Evolutionary conservation across 2,113 vertebrate species (phyloP), one percentile per base, ranked within the genome.

Genomic region (Clarias gariepinus): DNA sequence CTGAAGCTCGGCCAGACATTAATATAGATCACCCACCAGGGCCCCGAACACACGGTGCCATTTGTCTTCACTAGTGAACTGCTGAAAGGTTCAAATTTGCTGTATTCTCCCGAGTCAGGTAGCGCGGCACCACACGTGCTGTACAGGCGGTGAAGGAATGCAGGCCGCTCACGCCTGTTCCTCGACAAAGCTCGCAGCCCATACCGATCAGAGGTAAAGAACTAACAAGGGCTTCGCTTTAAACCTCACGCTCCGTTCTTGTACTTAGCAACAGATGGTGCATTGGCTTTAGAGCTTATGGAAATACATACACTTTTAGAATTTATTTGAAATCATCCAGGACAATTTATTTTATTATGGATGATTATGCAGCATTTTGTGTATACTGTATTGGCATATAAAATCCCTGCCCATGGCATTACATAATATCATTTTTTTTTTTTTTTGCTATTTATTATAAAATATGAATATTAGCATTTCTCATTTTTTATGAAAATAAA

Each of bases 1-100:
- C 89, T 93, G 91, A 90, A 93, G 91, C 91, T 91, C 93, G 93
- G 92, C 92, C 89, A 92, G 88, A 93, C 94, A 95, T 95, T 95
- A 95, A 94, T 95, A 94, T 92, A 94, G 95, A 94, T 94, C 92
- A 93, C 92, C 94, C 93, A 94, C 92, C 84, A 88, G 93, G 91
- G 86, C 91, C 86, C 86, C 86, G 92, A 93, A 93, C 92, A 94
- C 92, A 92, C 91, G 83, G 89, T 64, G 93, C 93, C 94, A 95
- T 96, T 95, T 95, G 94, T 96, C 95, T 95, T 95, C 92, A 94
- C 93, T 95, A 94, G 93, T 89, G 90, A 91, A 91, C 91, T 53
- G 91, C 91, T 93, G 93, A 95, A 94, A 95, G 94, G 93, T 92
- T 93, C 90, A 92, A 91, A 93, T 88, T 90, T 93, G 92, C 92